phyloP scores from a whole-genome alignment of 2,113 vertebrate genomes.

The Ptilonorhynchus violaceus region DNA sequence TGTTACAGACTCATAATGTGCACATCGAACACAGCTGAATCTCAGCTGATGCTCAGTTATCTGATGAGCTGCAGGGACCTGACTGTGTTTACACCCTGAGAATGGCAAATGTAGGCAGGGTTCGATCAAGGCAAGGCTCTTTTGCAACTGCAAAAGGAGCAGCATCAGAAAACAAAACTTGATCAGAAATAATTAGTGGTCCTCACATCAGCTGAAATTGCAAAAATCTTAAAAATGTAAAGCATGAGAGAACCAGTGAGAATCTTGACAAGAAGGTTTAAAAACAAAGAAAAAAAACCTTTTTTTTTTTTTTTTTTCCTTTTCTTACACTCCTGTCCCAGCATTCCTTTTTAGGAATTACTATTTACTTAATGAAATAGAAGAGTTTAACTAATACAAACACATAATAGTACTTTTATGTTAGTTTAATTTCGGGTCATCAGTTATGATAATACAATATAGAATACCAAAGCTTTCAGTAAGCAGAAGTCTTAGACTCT shows the following conservation, averaged over 20 bases:
- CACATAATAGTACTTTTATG: not conserved
- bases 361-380: not conserved
- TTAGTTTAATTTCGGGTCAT: conserved; percentile 57
- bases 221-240: not conserved
- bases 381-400: not conserved
- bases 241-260: not conserved
- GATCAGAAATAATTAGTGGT: not conserved
- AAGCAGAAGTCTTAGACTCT: not conserved
- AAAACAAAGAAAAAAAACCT: not conserved
- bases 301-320: fast-evolving
- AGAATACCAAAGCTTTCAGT: conserved; percentile 30
- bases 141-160: not conserved
- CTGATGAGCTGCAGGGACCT: not conserved
- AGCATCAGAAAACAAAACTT: not conserved
- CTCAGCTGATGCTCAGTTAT: not conserved
- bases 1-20: not conserved
- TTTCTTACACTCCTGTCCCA: not conserved
- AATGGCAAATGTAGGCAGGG: not conserved
- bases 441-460: conserved; percentile 57
- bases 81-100: not conserved
- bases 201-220: fast-evolving
- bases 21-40: not conserved
- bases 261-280: not conserved
- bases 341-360: not conserved
- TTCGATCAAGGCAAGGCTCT: not conserved